These are phyloP conservation scores for Clavelina lepadiformis DNA, from an alignment of 23 tunicate species.

Conservation along the genomic window DNA sequence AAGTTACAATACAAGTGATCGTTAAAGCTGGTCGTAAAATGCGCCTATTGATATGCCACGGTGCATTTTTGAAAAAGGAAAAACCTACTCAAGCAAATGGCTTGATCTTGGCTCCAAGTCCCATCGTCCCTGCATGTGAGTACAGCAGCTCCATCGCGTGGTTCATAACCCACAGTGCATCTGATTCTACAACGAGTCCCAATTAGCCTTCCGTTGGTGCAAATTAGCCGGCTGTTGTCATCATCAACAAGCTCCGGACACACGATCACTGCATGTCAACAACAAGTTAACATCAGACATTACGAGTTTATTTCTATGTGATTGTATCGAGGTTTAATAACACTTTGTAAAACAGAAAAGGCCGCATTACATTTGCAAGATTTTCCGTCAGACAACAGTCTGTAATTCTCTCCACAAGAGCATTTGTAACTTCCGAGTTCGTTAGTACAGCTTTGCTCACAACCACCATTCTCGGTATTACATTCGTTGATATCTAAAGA, in stretches of 20 bases:
- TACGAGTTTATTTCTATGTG: neutral
- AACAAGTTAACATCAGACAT: neutral
- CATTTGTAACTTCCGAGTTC: slow-evolving; percentile 36
- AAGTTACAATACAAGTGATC: too few relatives aligned
- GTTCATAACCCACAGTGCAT: slow-evolving; percentile 31
- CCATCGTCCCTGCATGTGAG: slow-evolving; percentile 46
- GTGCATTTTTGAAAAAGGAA: neutral
- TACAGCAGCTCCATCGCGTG: slow-evolving; percentile 20
- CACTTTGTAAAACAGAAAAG: neutral
- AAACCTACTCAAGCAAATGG: slow-evolving; percentile 51
- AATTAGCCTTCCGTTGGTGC: slow-evolving; percentile 27
- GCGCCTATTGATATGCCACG: too few relatives aligned
- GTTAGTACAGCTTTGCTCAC: slow-evolving; percentile 64
- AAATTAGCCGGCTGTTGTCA: slow-evolving; percentile 10
- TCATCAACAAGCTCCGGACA: slow-evolving; percentile 43
- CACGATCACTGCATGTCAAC: slow-evolving; percentile 19
- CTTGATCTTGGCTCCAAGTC: slow-evolving; percentile 30
- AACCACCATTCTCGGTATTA: slow-evolving; percentile 37
- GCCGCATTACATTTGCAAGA: slow-evolving; percentile 50
- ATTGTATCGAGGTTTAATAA: neutral
- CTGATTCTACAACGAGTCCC: slow-evolving; percentile 20
- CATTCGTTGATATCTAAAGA: slow-evolving; percentile 66
- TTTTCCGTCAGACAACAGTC: slow-evolving; percentile 38
- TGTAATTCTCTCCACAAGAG: slow-evolving; percentile 49
- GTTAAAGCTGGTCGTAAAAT: too few relatives aligned